Conservation (phyloP, 2,797 vertebrate species). For the Cephalopachus bancanus region DNA sequence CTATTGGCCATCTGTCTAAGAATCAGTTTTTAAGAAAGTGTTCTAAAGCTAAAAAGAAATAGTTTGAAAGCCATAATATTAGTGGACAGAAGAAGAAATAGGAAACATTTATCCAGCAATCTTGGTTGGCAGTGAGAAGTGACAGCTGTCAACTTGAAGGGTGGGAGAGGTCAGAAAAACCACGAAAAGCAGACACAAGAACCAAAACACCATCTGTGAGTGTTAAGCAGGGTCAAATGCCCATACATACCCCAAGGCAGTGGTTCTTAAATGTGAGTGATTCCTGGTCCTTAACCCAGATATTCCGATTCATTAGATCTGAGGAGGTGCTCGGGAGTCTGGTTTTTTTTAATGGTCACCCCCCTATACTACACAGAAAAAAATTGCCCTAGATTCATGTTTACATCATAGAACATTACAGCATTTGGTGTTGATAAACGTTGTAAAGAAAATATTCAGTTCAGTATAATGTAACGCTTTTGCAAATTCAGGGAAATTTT, state of each 20-base stretch:
- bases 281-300: conserved; percentile 41
- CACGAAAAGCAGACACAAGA: not conserved
- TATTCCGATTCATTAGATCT: conserved; percentile 8
- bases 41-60: conserved; percentile 28
- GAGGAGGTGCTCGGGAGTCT: not conserved
- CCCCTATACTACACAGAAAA: not conserved
- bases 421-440: conserved; percentile 4
- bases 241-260: not conserved
- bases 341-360: conserved; percentile 34
- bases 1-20: not conserved
- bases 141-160: conserved; percentile 37
- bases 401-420: not conserved
- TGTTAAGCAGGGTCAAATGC: conserved; percentile 31
- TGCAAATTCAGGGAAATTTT: conserved; percentile 38
- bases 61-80: not conserved
- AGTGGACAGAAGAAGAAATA: conserved; percentile 16
- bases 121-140: conserved; percentile 16
- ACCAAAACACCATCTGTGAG: not conserved
- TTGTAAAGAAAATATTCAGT: conserved; percentile 56
- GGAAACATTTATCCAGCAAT: not conserved
- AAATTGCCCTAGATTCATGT: not conserved
- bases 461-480: not conserved
- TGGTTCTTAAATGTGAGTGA: conserved; percentile 34
- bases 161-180: conserved; percentile 47
- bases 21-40: not conserved